Percentiles rank a stretch among this genome's conserved stretches.
These are phyloP conservation scores for Latrodectus elegans DNA, from an alignment of 2,888 invertebrate genomes.

Conservation along the genomic window DNA sequence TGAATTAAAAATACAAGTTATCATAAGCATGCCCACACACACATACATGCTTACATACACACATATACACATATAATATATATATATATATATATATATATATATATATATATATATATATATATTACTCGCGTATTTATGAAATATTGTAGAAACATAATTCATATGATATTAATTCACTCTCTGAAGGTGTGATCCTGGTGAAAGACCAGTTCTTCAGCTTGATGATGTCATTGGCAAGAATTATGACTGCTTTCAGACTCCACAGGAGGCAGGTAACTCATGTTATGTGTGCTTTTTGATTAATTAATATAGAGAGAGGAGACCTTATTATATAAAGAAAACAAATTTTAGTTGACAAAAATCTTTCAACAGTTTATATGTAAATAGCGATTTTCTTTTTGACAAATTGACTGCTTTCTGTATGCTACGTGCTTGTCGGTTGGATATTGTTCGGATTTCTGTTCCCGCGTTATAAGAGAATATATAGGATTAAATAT, in stretches of 20 bases:
- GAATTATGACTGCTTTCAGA: slow-evolving; percentile 54
- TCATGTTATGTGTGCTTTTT: not conserved
- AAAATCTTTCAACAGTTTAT: not conserved
- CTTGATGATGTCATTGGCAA: slow-evolving; percentile 30
- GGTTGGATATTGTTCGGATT: not conserved
- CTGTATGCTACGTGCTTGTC: not conserved
- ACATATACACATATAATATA: no score
- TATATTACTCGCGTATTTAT: no score
- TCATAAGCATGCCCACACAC: no score
- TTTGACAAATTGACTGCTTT: not conserved
- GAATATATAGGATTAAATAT: no score
- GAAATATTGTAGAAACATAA: no score
- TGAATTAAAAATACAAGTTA: no score
- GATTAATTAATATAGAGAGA: not conserved
- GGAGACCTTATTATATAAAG: not conserved
- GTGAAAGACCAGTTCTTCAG: slow-evolving; percentile 25
- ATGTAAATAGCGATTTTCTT: not conserved
- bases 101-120: no score
- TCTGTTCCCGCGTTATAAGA: no score
- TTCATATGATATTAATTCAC: not conserved
- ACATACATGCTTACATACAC: no score
- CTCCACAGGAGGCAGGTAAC: slow-evolving; percentile 39
- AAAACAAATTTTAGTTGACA: not conserved
- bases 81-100: no score
- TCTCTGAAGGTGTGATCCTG: slow-evolving; percentile 11